Evolutionary conservation across 2,797 vertebrate genomes (phyloP).

Genomic region (Clarias laeviceps): DNA sequence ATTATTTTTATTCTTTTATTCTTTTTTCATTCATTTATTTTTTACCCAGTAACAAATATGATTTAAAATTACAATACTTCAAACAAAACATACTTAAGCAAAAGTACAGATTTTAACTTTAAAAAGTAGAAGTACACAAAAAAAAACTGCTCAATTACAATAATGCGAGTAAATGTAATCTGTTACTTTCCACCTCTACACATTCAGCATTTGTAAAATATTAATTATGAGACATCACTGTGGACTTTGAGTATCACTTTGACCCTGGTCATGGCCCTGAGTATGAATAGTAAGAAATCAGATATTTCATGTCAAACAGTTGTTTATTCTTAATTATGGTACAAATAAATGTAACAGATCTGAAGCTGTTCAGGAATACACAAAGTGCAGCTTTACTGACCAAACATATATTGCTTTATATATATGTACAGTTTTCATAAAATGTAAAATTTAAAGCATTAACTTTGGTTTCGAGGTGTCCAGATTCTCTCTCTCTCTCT

Average conservation of each 20-base stretch:
- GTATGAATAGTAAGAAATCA: conserved; percentile 55
- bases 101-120: too few relatives aligned
- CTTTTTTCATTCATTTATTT: too few relatives aligned
- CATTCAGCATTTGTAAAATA: background rate
- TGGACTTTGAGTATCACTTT: background rate
- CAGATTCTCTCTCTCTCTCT: conserved; percentile 58
- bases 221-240: background rate
- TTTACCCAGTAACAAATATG: too few relatives aligned
- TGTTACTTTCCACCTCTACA: background rate
- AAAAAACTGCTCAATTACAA: too few relatives aligned
- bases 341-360: conserved; percentile 99
- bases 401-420: conserved; percentile 99
- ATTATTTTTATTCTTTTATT: too few relatives aligned
- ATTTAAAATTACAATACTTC: too few relatives aligned
- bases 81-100: too few relatives aligned
- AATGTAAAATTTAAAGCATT: conserved; percentile 89
- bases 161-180: too few relatives aligned
- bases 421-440: conserved; percentile 91
- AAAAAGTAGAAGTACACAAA: too few relatives aligned
- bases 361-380: conserved; percentile 98
- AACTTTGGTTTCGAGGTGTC: conserved; percentile 99
- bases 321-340: conserved; percentile 98
- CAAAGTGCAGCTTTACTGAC: conserved; percentile 99
- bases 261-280: background rate
- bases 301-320: conserved; percentile 93